A percentile compares a stretch with the other conserved stretches of the same genome.
These are phyloP conservation scores for Ficedula albicollis DNA, from an alignment of 2,797 vertebrate species.

Conservation along the genomic window DNA sequence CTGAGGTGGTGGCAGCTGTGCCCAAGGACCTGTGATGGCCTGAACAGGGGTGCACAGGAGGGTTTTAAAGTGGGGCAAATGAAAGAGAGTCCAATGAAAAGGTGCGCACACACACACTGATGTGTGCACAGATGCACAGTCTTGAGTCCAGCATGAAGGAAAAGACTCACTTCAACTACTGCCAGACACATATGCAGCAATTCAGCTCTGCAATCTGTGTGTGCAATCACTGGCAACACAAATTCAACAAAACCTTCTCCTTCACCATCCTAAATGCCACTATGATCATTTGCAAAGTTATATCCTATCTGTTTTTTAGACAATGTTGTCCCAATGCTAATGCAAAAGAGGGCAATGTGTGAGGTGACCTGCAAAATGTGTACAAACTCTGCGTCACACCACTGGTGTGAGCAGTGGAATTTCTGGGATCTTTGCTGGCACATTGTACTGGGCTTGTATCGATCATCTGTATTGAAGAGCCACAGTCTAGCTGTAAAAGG, in stretches of 20 bases:
- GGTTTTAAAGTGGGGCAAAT: neutral
- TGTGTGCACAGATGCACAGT: neutral
- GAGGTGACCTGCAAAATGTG: neutral
- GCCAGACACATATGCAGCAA: neutral
- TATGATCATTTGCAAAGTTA: neutral
- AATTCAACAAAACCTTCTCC: neutral
- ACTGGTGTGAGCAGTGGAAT: neutral
- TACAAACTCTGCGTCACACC: neutral
- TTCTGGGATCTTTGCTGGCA: neutral
- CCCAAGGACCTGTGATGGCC: neutral
- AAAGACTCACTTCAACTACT: neutral
- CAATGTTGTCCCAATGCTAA: fast-evolving
- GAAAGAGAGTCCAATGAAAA: neutral
- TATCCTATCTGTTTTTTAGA: neutral
- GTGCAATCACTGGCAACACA: neutral
- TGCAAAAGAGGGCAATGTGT: neutral
- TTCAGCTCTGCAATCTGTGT: neutral
- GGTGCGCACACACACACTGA: neutral
- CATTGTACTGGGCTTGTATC: neutral
- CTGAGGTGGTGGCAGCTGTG: neutral
- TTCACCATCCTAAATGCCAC: neutral
- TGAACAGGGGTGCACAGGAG: fast-evolving
- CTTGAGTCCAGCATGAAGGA: neutral
- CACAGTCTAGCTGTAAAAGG: neutral
- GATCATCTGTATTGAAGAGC: neutral